Conservation (phyloP, 2,113 vertebrate species). For the Macheiramphus alcinus region DNA sequence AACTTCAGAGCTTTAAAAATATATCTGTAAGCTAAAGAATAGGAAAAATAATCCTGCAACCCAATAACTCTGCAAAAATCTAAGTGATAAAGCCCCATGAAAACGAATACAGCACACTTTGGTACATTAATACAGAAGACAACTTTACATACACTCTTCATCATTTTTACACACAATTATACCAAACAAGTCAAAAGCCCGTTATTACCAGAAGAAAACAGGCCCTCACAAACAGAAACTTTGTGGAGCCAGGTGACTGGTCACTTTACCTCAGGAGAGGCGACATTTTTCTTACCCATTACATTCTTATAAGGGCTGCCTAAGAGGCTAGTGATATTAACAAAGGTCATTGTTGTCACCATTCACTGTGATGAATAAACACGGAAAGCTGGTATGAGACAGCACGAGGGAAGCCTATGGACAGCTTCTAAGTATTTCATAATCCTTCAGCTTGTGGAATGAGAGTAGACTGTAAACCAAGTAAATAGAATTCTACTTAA, state of each 20-base stretch:
- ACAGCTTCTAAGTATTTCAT: not conserved
- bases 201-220: not conserved
- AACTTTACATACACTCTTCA: not conserved
- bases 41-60: not conserved
- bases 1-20: not conserved
- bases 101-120: not conserved
- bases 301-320: not conserved
- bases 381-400: not conserved
- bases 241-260: not conserved
- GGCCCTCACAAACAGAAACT: not conserved
- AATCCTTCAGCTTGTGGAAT: not conserved
- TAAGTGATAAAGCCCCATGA: not conserved
- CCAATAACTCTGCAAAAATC: not conserved
- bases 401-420: not conserved
- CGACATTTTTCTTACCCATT: not conserved
- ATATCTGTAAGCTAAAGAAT: not conserved
- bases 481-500: not conserved
- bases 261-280: not conserved
- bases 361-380: not conserved
- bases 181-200: not conserved
- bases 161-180: not conserved
- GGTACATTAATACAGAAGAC: not conserved
- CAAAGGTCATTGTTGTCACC: not conserved
- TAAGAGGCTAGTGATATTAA: not conserved
- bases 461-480: not conserved